These are phyloP conservation scores for Bubo blakistoni DNA, from an alignment of 2,113 vertebrate species.

Conservation along the genomic window DNA sequence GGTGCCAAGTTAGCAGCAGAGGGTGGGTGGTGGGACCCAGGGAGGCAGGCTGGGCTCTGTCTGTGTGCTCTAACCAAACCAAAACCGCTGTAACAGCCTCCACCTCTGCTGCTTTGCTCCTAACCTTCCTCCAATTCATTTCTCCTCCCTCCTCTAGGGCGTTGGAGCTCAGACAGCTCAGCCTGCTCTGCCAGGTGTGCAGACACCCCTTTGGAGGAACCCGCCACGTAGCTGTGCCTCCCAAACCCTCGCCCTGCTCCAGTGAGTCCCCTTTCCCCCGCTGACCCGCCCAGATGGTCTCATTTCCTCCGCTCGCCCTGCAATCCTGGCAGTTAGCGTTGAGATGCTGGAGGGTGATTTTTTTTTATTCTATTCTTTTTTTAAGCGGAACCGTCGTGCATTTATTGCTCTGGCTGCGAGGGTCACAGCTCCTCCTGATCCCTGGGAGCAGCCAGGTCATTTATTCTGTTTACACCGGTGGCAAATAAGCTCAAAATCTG, in stretches of 20 bases:
- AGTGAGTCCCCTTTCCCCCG: background rate
- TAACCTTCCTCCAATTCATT: background rate
- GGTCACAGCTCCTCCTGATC: background rate
- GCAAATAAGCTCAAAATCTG: background rate
- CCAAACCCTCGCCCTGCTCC: accelerated
- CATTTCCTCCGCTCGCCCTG: accelerated
- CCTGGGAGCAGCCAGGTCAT: background rate
- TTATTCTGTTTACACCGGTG: background rate
- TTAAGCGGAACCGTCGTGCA: accelerated
- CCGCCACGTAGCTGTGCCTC: background rate
- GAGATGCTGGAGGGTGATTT: background rate
- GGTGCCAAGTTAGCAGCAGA: background rate
- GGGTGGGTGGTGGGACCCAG: accelerated
- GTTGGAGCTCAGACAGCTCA: background rate
- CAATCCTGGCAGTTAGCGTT: accelerated
- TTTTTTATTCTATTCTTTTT: background rate
- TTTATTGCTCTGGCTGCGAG: accelerated
- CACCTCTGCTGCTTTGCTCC: background rate
- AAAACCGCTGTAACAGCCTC: background rate
- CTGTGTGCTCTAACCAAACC: background rate
- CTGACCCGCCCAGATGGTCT: background rate
- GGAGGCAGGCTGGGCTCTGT: background rate
- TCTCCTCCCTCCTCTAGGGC: background rate
- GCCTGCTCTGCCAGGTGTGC: background rate
- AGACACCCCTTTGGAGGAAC: background rate